phyloP scores from a whole-genome alignment of 2,888 invertebrate genomes.

The Dasypolia templi region DNA sequence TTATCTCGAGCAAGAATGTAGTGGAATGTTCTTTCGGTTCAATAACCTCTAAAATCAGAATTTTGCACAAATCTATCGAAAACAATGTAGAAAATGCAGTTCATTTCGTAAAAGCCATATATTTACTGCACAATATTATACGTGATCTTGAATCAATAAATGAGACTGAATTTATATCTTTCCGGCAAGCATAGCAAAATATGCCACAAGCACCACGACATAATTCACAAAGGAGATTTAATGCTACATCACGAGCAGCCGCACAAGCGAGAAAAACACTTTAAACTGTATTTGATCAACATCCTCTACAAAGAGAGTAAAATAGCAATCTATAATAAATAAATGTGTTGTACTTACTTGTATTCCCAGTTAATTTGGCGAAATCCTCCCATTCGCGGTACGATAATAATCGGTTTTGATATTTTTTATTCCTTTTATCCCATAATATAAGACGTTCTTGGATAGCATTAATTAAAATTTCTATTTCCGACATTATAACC shows the following conservation, averaged over 20 bases:
- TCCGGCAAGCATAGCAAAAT: conserved; percentile 47
- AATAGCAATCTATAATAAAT: conserved; percentile 28
- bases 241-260: no score
- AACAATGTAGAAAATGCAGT: conserved; percentile 55
- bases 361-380: conserved; percentile 49
- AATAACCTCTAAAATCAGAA: conserved; percentile 60
- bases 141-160: conserved; percentile 57
- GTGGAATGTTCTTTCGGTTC: conserved; percentile 62
- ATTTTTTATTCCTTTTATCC: conserved; percentile 50
- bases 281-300: no score
- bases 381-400: conserved; percentile 50
- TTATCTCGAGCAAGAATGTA: conserved; percentile 56
- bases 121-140: conserved; percentile 60
- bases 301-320: no score
- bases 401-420: conserved; percentile 53
- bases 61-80: conserved; percentile 60
- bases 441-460: conserved; percentile 50
- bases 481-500: no score
- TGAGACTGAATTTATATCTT: conserved; percentile 52
- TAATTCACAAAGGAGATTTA: no score
- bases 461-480: conserved; percentile 34
- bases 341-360: conserved; percentile 53
- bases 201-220: conserved; percentile 45
- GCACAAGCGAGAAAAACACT: no score
- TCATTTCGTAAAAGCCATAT: conserved; percentile 59